phyloP scores from a whole-genome alignment of 2,888 invertebrate genomes.

The Pogonocherus hispidulus region DNA sequence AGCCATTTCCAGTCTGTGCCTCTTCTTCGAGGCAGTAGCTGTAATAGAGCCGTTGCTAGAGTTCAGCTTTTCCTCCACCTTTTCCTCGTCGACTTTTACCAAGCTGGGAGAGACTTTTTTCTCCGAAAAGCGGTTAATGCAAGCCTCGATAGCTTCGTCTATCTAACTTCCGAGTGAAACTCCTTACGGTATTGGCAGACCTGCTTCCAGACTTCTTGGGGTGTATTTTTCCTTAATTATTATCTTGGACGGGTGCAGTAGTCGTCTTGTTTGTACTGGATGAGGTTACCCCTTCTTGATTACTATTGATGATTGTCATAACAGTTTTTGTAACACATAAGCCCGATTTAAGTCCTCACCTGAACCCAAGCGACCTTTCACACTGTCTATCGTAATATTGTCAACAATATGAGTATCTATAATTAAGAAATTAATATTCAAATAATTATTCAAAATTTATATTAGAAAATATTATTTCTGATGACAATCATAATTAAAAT shows the following conservation, averaged over 20 bases:
- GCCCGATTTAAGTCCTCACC: slow-evolving; percentile 65
- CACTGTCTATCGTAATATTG: slow-evolving; percentile 95
- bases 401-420: no score
- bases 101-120: slow-evolving; percentile 48
- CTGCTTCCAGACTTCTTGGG: no score
- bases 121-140: slow-evolving; percentile 68
- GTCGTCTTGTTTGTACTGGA: slow-evolving; percentile 49
- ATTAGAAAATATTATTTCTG: no score
- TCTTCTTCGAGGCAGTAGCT: slow-evolving; percentile 80
- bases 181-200: no score
- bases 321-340: slow-evolving; percentile 75
- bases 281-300: slow-evolving; percentile 52
- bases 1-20: slow-evolving; percentile 78
- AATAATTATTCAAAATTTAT: no score
- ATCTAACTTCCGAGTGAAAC: slow-evolving; percentile 68
- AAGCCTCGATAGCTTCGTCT: slow-evolving; percentile 73
- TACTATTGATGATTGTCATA: slow-evolving; percentile 72
- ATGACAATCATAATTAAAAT: neutral
- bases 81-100: slow-evolving; percentile 60
- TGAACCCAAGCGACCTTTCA: slow-evolving; percentile 84
- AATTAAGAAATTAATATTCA: no score
- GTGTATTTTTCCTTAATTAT: no score
- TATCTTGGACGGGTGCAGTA: slow-evolving; percentile 64
- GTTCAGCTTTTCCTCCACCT: slow-evolving; percentile 49
- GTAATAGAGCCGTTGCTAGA: slow-evolving; percentile 55